A percentile compares a stretch with the other conserved stretches of the same genome.
phyloP scores from a whole-genome alignment of 1,140 invertebrate genomes.

The Apolygus lucorum region DNA sequence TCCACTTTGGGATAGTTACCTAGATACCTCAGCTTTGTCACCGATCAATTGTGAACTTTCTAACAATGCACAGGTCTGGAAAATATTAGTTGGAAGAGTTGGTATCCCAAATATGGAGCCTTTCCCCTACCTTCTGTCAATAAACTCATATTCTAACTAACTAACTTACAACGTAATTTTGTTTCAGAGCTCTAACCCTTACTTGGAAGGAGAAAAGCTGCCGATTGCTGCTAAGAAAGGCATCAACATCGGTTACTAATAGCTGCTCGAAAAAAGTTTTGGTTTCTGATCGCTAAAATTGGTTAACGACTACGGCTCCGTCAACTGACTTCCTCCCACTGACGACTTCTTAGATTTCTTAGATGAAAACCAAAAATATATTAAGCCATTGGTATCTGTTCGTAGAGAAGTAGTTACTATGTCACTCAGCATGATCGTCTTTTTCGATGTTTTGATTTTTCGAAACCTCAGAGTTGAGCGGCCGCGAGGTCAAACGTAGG shows the following conservation, averaged over 20 bases:
- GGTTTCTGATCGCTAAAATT: neutral
- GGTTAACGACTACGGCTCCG: neutral
- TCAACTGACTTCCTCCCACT: neutral
- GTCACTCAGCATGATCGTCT: neutral
- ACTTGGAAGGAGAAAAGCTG: slow-evolving; percentile 66
- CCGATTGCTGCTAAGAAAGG: slow-evolving; percentile 84
- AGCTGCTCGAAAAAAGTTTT: neutral
- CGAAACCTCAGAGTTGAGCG: neutral
- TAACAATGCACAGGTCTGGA: no score
- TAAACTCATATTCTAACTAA: no score
- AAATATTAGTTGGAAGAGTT: no score
- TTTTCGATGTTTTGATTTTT: neutral
- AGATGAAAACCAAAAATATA: slow-evolving; percentile 18
- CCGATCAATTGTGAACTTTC: no score
- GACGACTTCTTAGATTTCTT: neutral
- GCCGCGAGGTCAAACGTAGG: slow-evolving; percentile 1
- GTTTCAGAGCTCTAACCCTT: slow-evolving; percentile 62
- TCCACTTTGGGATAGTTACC: no score
- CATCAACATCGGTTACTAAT: slow-evolving; percentile 43
- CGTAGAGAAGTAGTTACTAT: neutral
- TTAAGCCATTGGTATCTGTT: neutral
- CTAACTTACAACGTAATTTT: no score
- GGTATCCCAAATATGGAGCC: no score
- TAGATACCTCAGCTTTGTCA: no score
- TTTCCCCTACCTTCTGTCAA: no score